Evolutionary conservation across 2,797 vertebrate species (phyloP).

Genomic region (Scomberomorus guttatus): DNA sequence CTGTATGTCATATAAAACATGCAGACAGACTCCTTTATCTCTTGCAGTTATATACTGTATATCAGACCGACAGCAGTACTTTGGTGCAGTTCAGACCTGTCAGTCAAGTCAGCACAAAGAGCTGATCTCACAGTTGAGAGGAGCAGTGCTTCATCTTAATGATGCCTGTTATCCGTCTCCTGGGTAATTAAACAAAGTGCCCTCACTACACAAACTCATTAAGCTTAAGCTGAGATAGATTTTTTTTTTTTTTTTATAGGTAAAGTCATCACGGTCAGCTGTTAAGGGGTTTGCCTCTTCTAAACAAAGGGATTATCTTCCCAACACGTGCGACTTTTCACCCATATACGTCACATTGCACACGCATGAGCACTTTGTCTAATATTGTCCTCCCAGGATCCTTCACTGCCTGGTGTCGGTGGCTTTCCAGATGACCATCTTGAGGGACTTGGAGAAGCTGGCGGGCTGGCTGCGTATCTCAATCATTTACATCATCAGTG

Average conservation of each 20-base stretch:
- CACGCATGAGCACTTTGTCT: conserved; percentile 27
- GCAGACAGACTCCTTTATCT: background rate
- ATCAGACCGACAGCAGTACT: conserved; percentile 4
- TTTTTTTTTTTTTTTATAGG: conserved; percentile 45
- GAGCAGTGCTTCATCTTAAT: conserved; percentile 53
- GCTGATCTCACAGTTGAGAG: conserved; percentile 58
- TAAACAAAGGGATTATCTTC: conserved; percentile 67
- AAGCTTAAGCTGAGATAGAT: conserved; percentile 66
- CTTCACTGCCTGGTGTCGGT: conserved; percentile 97
- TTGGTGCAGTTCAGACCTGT: conserved; percentile 16
- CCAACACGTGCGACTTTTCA: conserved; percentile 59
- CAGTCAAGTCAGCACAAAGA: conserved; percentile 44
- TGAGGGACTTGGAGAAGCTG: conserved; percentile 97
- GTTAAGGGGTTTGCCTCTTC: conserved; percentile 54
- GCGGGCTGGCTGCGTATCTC: conserved; percentile 98
- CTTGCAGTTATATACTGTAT: background rate
- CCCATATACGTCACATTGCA: background rate
- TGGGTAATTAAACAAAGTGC: conserved; percentile 84
- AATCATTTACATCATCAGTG: conserved; percentile 98
- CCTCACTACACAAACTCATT: conserved; percentile 65
- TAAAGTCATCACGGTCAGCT: conserved; percentile 52
- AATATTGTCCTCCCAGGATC: conserved; percentile 86
- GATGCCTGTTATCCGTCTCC: conserved; percentile 62
- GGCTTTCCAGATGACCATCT: conserved; percentile 98
- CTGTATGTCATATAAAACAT: background rate